phyloP scores from a whole-genome alignment of 2,113 vertebrate genomes.

The Atlantisia rogersi region DNA sequence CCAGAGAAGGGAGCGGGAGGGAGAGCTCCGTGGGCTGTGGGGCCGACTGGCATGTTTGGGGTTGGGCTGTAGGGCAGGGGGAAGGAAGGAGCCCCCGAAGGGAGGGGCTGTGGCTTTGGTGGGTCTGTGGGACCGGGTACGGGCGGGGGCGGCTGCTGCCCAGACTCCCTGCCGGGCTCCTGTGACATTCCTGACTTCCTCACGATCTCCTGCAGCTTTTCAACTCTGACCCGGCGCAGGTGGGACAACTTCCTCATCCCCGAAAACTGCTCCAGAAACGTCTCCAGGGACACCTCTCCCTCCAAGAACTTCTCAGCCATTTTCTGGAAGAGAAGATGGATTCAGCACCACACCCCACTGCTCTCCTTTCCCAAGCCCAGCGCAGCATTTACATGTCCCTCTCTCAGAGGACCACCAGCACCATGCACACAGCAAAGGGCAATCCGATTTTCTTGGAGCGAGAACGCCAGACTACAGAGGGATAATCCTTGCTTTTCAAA shows the following conservation, averaged over 20 bases:
- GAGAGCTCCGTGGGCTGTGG: slow-evolving; percentile 52
- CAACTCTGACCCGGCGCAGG: slow-evolving; percentile 85
- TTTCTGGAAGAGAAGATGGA: slow-evolving; percentile 68
- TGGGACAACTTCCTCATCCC: slow-evolving; percentile 85
- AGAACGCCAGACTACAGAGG: background rate
- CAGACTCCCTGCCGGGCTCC: background rate
- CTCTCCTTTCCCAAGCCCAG: background rate
- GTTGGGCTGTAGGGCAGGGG: slow-evolving; percentile 73
- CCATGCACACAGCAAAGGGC: background rate
- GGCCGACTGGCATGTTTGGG: slow-evolving; percentile 34
- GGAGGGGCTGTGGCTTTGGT: background rate
- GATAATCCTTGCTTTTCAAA: background rate
- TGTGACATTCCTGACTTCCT: slow-evolving; percentile 18
- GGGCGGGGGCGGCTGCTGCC: background rate
- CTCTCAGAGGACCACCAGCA: accelerated
- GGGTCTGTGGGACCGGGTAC: background rate
- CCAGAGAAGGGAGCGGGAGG: slow-evolving; percentile 51
- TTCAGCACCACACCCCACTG: background rate
- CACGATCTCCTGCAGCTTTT: slow-evolving; percentile 92
- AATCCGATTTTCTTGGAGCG: background rate
- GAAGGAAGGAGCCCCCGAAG: background rate
- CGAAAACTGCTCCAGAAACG: slow-evolving; percentile 86
- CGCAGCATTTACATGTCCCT: background rate
- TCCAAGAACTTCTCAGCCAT: slow-evolving; percentile 91
- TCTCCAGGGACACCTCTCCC: slow-evolving; percentile 85